Evolutionary conservation across 2,113 vertebrate genomes (phyloP).

Genomic region (Sphaerodactylus townsendi): DNA sequence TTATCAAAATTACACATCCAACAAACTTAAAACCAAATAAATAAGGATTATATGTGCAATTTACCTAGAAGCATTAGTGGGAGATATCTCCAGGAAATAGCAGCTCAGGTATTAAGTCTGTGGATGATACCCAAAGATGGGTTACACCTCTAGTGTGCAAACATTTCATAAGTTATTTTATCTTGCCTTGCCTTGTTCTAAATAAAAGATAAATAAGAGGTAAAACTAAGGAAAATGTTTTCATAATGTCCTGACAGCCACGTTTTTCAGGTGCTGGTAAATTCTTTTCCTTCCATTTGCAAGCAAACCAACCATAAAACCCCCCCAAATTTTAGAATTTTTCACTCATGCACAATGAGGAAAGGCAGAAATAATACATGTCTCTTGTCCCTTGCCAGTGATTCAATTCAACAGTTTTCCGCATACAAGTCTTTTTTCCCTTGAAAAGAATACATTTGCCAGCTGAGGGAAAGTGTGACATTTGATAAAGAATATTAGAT

Average conservation of each 20-base stretch:
- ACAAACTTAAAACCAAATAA: constrained; percentile 63
- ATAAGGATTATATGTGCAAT: constrained; percentile 59
- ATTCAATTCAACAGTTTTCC: constrained; percentile 52
- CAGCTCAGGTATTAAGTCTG: not conserved
- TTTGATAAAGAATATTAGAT: constrained; percentile 35
- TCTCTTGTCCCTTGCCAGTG: constrained; percentile 34
- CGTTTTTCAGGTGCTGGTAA: constrained; percentile 25
- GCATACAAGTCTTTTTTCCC: constrained; percentile 43
- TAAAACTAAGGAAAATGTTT: not conserved
- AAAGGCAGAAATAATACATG: constrained; percentile 38
- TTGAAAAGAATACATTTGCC: constrained; percentile 46
- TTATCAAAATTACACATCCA: constrained; percentile 33
- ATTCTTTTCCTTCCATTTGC: constrained; percentile 43
- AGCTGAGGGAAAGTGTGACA: constrained; percentile 41
- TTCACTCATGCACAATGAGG: constrained; percentile 30
- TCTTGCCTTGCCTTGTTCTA: constrained; percentile 15
- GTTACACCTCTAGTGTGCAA: not conserved
- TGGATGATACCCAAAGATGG: constrained; percentile 23
- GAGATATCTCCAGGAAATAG: constrained; percentile 36
- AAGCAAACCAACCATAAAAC: not conserved
- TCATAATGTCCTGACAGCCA: not conserved
- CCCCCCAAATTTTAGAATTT: constrained; percentile 45
- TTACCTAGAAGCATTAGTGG: constrained; percentile 64
- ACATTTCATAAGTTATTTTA: constrained; percentile 14
- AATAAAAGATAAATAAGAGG: not conserved